These are phyloP conservation scores for Crossocerus cetratus DNA, from an alignment of 2,888 invertebrate species.

Conservation along the genomic window DNA sequence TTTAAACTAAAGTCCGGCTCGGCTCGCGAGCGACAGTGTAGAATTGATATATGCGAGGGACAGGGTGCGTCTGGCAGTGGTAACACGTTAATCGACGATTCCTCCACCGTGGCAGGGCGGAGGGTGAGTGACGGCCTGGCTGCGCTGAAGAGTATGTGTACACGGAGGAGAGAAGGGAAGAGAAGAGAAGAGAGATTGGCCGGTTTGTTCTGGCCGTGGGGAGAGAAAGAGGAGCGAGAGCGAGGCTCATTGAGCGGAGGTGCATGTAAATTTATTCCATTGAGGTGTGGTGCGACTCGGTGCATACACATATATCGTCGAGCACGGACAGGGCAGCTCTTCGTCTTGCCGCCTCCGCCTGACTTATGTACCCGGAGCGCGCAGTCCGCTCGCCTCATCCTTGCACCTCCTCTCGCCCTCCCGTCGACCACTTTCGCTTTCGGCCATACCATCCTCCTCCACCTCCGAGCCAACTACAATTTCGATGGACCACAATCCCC, in stretches of 20 bases:
- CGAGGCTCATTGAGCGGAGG: slow-evolving; percentile 49
- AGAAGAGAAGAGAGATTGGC: too few species aligned
- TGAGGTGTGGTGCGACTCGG: slow-evolving; percentile 69
- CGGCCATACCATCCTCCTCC: slow-evolving; percentile 35
- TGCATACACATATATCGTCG: slow-evolving; percentile 53
- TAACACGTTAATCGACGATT: too few species aligned
- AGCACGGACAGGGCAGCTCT: slow-evolving; percentile 40
- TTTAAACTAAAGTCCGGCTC: too few species aligned
- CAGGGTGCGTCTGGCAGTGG: too few species aligned
- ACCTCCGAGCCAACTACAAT: slow-evolving; percentile 41
- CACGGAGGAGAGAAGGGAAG: too few species aligned
- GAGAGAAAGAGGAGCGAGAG: slow-evolving; percentile 17
- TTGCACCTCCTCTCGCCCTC: slow-evolving; percentile 27
- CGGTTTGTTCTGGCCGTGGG: too few species aligned
- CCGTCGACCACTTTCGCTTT: slow-evolving; percentile 66
- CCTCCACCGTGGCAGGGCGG: too few species aligned
- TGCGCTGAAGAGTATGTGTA: too few species aligned
- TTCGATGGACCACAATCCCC: slow-evolving; percentile 24
- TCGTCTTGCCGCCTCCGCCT: slow-evolving; percentile 61
- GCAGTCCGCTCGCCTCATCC: slow-evolving; percentile 49
- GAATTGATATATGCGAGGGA: too few species aligned
- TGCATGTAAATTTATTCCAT: slow-evolving; percentile 73
- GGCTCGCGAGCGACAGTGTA: too few species aligned
- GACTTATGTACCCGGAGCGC: slow-evolving; percentile 63
- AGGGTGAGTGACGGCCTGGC: too few species aligned